phyloP scores from a whole-genome alignment of 2,797 vertebrate species.

The Varecia variegata region DNA sequence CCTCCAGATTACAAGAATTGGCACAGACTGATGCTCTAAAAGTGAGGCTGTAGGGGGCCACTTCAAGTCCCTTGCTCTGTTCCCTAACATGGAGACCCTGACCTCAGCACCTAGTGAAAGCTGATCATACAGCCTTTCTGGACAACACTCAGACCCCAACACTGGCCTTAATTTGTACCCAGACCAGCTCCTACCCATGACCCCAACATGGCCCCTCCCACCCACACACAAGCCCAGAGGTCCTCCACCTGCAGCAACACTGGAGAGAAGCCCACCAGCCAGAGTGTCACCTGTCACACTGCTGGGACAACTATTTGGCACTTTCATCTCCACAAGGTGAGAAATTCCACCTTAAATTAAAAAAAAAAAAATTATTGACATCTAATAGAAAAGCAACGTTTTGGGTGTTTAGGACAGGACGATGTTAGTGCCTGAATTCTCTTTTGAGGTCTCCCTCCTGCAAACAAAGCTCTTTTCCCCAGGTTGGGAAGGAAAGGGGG shows the following conservation, averaged over 20 bases:
- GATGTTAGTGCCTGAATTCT: neutral
- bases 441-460: neutral
- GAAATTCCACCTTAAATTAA: neutral
- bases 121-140: neutral
- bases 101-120: neutral
- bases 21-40: neutral
- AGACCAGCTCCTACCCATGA: neutral
- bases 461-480: constrained; percentile 24
- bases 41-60: neutral
- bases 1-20: neutral
- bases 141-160: neutral
- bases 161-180: neutral
- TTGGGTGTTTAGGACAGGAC: neutral
- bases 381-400: neutral
- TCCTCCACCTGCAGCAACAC: neutral
- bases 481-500: neutral
- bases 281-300: neutral
- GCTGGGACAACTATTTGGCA: neutral
- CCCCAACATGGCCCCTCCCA: neutral
- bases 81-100: neutral
- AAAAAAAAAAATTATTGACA: neutral
- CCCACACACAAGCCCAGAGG: neutral
- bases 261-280: neutral
- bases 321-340: neutral
- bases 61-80: neutral